Percentiles rank a stretch among this genome's conserved stretches.
These are phyloP conservation scores for Arrhamphus sclerolepis DNA, from an alignment of 2,797 vertebrate genomes.

Conservation along the genomic window DNA sequence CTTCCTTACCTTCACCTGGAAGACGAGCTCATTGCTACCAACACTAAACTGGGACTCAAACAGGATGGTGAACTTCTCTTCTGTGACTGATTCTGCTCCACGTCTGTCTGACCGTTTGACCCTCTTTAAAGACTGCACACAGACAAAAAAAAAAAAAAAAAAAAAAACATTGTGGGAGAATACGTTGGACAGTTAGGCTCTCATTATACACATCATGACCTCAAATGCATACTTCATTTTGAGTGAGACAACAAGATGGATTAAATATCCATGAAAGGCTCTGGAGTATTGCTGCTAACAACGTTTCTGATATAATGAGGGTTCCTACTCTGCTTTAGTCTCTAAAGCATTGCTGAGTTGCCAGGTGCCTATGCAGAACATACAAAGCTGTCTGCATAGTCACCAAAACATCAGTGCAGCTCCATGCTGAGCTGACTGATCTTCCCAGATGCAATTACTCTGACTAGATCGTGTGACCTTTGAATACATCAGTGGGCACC, in stretches of 20 bases:
- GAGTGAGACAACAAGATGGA: constrained; percentile 3
- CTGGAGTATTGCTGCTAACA: constrained; percentile 13
- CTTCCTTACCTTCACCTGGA: constrained; percentile 91
- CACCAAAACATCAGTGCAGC: background rate
- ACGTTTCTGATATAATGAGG: constrained; percentile 7
- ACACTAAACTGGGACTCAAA: constrained; percentile 98
- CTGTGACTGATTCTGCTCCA: constrained; percentile 94
- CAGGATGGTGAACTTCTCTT: constrained; percentile 97
- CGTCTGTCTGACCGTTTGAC: constrained; percentile 96
- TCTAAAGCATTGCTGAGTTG: constrained; percentile 2
- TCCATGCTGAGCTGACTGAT: too few relatives aligned
- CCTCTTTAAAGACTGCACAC: constrained; percentile 90
- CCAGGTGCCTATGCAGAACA: background rate
- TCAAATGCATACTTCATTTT: constrained; percentile 31
- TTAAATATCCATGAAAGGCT: constrained; percentile 30
- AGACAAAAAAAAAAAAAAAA: background rate
- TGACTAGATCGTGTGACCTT: too few relatives aligned
- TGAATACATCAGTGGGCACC: too few relatives aligned
- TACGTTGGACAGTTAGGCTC: background rate
- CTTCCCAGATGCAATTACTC: too few relatives aligned
- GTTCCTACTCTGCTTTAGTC: background rate
- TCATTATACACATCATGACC: background rate
- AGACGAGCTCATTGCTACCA: constrained; percentile 95
- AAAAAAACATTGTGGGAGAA: constrained; percentile 9
- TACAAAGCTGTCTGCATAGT: background rate